A percentile compares a stretch with the other conserved stretches of the same genome.
Conservation (phyloP, 2,113 vertebrate genomes). For the Chitala chitala region DNA sequence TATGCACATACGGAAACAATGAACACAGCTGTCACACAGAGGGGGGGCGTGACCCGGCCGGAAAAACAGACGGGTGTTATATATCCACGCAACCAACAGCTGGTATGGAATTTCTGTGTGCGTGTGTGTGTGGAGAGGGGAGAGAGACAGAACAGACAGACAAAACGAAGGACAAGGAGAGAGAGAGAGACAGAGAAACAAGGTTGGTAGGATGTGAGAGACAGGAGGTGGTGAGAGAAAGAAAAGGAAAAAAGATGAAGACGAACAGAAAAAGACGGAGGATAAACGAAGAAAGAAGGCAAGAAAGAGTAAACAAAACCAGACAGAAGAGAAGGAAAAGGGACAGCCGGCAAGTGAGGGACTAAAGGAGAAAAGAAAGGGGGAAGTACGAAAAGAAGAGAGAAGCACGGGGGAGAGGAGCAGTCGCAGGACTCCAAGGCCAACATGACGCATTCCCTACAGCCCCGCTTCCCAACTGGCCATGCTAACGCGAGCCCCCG, state of each 20-base stretch:
- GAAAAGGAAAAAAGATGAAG: not conserved
- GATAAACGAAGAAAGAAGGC: not conserved
- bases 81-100: slow-evolving; percentile 28
- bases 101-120: slow-evolving; percentile 22
- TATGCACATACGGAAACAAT: slow-evolving; percentile 38
- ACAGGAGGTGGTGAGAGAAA: not conserved
- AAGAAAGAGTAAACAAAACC: too few species aligned
- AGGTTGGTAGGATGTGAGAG: not conserved
- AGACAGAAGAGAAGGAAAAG: too few species aligned
- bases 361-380: too few species aligned
- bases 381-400: not conserved
- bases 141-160: not conserved
- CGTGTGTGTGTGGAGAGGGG: not conserved
- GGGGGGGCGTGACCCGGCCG: slow-evolving; percentile 2
- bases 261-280: not conserved
- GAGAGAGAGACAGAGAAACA: not conserved
- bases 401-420: not conserved
- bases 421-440: not conserved
- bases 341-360: too few species aligned
- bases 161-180: not conserved
- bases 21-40: slow-evolving; percentile 43
- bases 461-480: not conserved
- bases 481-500: not conserved
- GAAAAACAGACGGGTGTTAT: slow-evolving; percentile 12
- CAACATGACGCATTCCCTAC: not conserved